phyloP scores from a whole-genome alignment of 2,113 vertebrate species.

The Anser brachyrhynchus region DNA sequence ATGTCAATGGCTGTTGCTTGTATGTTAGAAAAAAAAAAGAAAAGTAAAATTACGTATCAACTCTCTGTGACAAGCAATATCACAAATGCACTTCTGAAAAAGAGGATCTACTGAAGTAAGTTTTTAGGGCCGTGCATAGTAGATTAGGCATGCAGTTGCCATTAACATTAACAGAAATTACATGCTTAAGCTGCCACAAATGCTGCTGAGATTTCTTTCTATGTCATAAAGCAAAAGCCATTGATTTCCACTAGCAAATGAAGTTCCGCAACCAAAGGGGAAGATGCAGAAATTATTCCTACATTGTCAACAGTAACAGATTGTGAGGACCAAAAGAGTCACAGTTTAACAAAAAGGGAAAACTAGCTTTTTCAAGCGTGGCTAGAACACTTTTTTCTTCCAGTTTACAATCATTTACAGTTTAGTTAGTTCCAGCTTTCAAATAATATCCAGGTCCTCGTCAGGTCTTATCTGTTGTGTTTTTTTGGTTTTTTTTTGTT shows the following conservation, averaged over 20 bases:
- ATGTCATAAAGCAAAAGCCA: background rate
- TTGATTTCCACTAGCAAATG: background rate
- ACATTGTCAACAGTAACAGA: background rate
- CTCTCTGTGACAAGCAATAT: conserved; percentile 23
- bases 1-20: conserved; percentile 21
- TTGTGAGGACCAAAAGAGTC: background rate
- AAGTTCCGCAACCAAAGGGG: background rate
- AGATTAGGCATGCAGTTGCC: background rate
- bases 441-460: background rate
- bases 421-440: background rate
- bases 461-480: background rate
- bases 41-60: background rate
- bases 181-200: conserved; percentile 17
- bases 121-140: background rate
- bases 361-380: background rate
- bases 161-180: conserved; percentile 22
- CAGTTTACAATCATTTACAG: background rate
- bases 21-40: background rate
- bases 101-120: conserved; percentile 26
- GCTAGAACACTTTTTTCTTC: conserved; percentile 12
- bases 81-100: conserved; percentile 36
- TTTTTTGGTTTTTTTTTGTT: no score
- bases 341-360: background rate
- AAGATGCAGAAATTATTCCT: background rate
- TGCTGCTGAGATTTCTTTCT: background rate